These are phyloP conservation scores for Cromileptes altivelis DNA, from an alignment of 2,113 vertebrate genomes.

Conservation along the genomic window DNA sequence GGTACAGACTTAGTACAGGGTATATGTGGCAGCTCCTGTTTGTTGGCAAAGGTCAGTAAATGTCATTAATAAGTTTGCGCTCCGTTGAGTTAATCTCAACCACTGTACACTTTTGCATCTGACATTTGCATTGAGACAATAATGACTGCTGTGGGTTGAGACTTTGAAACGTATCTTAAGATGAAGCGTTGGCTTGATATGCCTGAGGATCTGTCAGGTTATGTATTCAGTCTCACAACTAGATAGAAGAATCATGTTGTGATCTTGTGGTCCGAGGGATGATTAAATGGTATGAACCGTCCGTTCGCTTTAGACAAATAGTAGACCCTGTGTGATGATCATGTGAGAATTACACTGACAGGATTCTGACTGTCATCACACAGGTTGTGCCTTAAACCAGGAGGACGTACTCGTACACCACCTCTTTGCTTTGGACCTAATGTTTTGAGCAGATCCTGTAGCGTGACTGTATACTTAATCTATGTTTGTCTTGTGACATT, in stretches of 20 bases:
- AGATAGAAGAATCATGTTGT: not conserved
- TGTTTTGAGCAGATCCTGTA: not conserved
- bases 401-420: too few species aligned
- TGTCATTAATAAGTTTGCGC: conserved; percentile 25
- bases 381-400: too few species aligned
- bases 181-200: not conserved
- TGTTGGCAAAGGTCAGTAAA: conserved; percentile 34
- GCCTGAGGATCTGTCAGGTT: not conserved
- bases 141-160: not conserved
- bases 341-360: too few species aligned
- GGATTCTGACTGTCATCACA: too few species aligned
- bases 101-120: not conserved
- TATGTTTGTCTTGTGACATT: not conserved
- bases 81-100: not conserved
- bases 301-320: too few species aligned
- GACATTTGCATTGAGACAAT: conserved; percentile 15
- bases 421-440: too few species aligned
- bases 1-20: not conserved
- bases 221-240: not conserved
- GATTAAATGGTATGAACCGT: not conserved
- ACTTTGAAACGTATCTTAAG: not conserved
- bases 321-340: too few species aligned
- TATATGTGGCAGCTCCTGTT: not conserved
- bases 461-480: not conserved
- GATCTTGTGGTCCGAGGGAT: not conserved